Evolutionary conservation across 2,797 vertebrate genomes (phyloP).

Genomic region (Echeneis naucrates): DNA sequence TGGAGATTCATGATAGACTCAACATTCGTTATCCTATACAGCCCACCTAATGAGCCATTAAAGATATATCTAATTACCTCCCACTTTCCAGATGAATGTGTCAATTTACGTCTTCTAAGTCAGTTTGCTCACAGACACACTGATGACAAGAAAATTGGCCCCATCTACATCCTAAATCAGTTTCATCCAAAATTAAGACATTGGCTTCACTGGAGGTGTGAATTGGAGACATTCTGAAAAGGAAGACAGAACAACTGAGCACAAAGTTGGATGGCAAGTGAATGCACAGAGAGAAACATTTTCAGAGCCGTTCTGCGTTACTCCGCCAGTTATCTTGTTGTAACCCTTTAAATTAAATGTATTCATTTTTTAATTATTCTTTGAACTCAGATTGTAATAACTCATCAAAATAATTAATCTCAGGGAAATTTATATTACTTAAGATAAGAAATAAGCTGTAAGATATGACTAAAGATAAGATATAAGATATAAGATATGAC

Average conservation of each 20-base stretch:
- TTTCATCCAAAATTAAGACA: slow-evolving; percentile 30
- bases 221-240: slow-evolving; percentile 14
- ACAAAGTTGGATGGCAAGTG: slow-evolving; percentile 43
- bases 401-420: no score
- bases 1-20: slow-evolving; percentile 1
- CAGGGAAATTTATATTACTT: no score
- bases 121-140: slow-evolving; percentile 15
- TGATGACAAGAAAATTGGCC: slow-evolving; percentile 49
- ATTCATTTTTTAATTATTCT: no score
- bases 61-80: not conserved
- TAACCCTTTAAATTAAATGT: no score
- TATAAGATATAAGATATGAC: no score
- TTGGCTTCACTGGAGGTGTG: slow-evolving; percentile 15
- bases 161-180: slow-evolving; percentile 40
- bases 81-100: not conserved
- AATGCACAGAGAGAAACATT: slow-evolving; percentile 9
- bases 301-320: not conserved
- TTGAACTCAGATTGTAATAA: no score
- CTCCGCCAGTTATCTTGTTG: no score
- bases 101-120: slow-evolving; percentile 3
- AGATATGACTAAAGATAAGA: no score
- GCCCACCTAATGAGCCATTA: not conserved
- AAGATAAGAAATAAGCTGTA: no score
- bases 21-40: not conserved
- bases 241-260: slow-evolving; percentile 18